Evolutionary conservation across 2,797 vertebrate genomes (phyloP).

Genomic region (Myotis daubentonii): DNA sequence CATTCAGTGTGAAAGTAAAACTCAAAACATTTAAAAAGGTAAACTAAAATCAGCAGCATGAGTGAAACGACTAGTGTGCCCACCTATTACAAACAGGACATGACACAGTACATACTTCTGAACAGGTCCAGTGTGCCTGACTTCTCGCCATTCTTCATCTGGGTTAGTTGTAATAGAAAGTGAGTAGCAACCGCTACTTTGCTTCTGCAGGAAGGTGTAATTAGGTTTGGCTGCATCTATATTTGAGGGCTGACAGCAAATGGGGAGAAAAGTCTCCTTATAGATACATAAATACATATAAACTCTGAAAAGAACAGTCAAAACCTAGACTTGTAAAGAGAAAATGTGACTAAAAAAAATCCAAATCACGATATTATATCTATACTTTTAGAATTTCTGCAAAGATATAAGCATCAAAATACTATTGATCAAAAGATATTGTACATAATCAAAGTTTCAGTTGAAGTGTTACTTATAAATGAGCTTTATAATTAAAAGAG

Average conservation of each 20-base stretch:
- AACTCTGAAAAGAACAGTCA: slow-evolving; percentile 53
- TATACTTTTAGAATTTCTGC: slow-evolving; percentile 35
- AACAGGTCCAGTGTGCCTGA: slow-evolving; percentile 88
- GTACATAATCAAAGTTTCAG: slow-evolving; percentile 41
- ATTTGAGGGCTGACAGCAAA: slow-evolving; percentile 81
- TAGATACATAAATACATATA: background rate
- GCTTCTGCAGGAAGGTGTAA: slow-evolving; percentile 91
- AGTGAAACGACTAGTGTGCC: background rate
- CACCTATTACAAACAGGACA: background rate
- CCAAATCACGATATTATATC: background rate
- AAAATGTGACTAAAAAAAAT: slow-evolving; percentile 33
- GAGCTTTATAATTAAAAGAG: slow-evolving; percentile 11
- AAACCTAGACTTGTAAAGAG: slow-evolving; percentile 35
- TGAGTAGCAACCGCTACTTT: slow-evolving; percentile 86
- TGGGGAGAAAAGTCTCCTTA: background rate
- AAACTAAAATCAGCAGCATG: slow-evolving; percentile 35
- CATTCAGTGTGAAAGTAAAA: slow-evolving; percentile 42
- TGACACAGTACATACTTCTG: slow-evolving; percentile 87
- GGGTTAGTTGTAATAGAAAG: slow-evolving; percentile 88
- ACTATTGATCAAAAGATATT: slow-evolving; percentile 28
- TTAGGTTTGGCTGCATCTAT: slow-evolving; percentile 75
- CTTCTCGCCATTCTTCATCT: slow-evolving; percentile 88
- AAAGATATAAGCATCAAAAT: slow-evolving; percentile 5
- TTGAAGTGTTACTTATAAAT: slow-evolving; percentile 7
- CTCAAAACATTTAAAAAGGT: slow-evolving; percentile 45